Percentiles rank a stretch among this genome's conserved stretches.
phyloP scores from a whole-genome alignment of 2,888 invertebrate genomes.

The Mellilla xanthometata region DNA sequence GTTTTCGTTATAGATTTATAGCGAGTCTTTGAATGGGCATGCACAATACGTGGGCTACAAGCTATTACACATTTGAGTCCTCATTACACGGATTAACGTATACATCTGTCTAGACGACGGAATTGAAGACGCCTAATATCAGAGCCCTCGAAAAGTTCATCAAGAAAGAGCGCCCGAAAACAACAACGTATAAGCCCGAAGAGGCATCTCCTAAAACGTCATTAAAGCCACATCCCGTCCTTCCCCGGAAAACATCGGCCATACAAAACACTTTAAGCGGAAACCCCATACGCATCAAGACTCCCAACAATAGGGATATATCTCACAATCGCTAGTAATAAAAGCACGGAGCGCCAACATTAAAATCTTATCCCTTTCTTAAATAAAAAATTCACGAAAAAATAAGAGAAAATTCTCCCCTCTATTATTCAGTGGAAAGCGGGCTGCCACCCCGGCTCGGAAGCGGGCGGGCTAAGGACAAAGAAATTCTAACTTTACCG shows the following conservation, averaged over 20 bases:
- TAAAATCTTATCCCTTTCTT: conserved; percentile 83
- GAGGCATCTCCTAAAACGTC: conserved; percentile 59
- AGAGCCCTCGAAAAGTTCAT: conserved; percentile 27
- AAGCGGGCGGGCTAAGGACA: conserved; percentile 53
- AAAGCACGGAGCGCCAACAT: conserved; percentile 76
- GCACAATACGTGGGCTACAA: no score
- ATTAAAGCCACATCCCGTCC: conserved; percentile 55
- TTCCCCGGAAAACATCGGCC: conserved; percentile 55
- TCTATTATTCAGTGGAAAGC: conserved; percentile 73
- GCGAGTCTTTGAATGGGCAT: no score
- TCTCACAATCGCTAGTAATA: conserved; percentile 77
- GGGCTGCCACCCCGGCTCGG: conserved; percentile 44
- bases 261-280: conserved; percentile 79
- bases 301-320: conserved; percentile 71
- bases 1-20: no score
- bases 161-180: conserved; percentile 22
- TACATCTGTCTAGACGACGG: neutral
- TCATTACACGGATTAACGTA: neutral
- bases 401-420: conserved; percentile 71
- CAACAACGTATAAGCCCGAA: conserved; percentile 26
- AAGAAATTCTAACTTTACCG: conserved; percentile 70
- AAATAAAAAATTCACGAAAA: conserved; percentile 82
- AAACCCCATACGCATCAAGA: conserved; percentile 76
- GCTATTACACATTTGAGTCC: no score
- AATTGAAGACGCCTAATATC: neutral